A percentile compares a stretch with the other conserved stretches of the same genome.
These are phyloP conservation scores for Tetanocera ferruginea DNA, from an alignment of 2,888 invertebrate species.

Conservation along the genomic window DNA sequence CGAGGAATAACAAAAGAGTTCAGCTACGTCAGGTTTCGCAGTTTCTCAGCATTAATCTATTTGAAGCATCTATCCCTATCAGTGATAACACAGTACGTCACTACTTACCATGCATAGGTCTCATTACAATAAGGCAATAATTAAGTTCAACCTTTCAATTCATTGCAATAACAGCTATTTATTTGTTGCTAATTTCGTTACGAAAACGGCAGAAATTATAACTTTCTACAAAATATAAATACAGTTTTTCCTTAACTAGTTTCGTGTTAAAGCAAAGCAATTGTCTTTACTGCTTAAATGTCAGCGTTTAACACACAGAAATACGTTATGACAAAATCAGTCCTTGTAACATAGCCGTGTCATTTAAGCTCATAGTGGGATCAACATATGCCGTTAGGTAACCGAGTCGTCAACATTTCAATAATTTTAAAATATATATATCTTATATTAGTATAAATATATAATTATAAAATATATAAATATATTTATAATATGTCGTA, in stretches of 20 bases:
- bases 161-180: constrained; percentile 29
- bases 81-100: no score
- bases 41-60: no score
- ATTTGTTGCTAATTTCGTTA: neutral
- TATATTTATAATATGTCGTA: no score
- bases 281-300: neutral
- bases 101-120: no score
- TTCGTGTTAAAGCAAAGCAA: neutral
- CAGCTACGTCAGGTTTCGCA: no score
- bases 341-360: constrained; percentile 17
- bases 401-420: constrained; percentile 17
- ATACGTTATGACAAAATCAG: constrained; percentile 10
- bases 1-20: no score
- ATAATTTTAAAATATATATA: neutral
- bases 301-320: neutral
- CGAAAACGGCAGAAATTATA: neutral
- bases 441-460: no score
- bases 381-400: neutral
- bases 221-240: constrained; percentile 27
- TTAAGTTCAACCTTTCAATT: neutral
- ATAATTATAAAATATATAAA: no score
- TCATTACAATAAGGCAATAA: no score
- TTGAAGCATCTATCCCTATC: no score
- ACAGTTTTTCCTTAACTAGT: neutral
- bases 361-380: neutral